These are phyloP conservation scores for Electrophaes corylata DNA, from an alignment of 2,888 invertebrate genomes.

Conservation along the genomic window DNA sequence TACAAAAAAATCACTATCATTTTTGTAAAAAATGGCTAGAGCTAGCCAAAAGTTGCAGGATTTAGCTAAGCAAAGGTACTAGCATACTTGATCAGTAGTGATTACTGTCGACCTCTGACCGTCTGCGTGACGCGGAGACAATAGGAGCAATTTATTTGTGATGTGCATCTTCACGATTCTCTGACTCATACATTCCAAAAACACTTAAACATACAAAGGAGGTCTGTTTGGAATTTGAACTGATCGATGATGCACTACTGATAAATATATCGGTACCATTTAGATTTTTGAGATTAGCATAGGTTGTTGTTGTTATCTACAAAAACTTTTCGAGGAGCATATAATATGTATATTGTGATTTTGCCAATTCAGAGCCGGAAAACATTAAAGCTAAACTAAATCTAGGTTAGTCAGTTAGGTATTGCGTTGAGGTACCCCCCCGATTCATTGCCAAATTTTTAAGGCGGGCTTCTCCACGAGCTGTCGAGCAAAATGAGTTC, in stretches of 20 bases:
- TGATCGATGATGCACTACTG: background rate
- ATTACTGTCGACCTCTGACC: slow-evolving; percentile 19
- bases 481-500: slow-evolving; percentile 22
- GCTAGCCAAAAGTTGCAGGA: background rate
- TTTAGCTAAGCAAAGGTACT: background rate
- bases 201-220: slow-evolving; percentile 2
- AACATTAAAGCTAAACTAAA: too few species aligned
- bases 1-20: too few species aligned
- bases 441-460: slow-evolving; percentile 11
- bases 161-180: slow-evolving; percentile 16
- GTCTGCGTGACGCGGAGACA: slow-evolving; percentile 21
- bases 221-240: background rate
- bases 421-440: slow-evolving; percentile 1
- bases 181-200: slow-evolving; percentile 17
- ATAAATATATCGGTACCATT: too few species aligned
- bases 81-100: slow-evolving; percentile 1
- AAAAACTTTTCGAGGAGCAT: too few species aligned
- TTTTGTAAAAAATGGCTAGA: background rate
- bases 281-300: too few species aligned
- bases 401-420: too few species aligned
- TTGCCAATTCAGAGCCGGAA: too few species aligned
- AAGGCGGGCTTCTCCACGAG: slow-evolving; percentile 23
- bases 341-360: too few species aligned
- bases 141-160: slow-evolving; percentile 20
- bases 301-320: too few species aligned